These are phyloP conservation scores for Melinopterus prodromus DNA, from an alignment of 2,888 invertebrate genomes.

Conservation along the genomic window DNA sequence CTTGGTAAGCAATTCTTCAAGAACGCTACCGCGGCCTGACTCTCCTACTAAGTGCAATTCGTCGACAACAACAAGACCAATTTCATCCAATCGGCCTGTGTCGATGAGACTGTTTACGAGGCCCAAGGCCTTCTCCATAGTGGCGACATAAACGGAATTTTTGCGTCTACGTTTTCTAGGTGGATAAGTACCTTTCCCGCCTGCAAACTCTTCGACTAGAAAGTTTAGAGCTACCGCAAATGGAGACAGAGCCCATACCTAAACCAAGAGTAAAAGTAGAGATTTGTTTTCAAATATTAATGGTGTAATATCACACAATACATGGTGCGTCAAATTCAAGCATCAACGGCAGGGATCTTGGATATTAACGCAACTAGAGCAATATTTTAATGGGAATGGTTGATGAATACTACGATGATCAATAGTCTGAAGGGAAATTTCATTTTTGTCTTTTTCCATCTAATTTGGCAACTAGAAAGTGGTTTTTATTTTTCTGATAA, in stretches of 20 bases:
- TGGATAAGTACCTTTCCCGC: constrained; percentile 85
- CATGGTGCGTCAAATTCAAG: no score
- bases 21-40: constrained; percentile 79
- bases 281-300: not conserved
- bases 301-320: no score
- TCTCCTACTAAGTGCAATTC: constrained; percentile 95
- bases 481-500: no score
- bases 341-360: no score
- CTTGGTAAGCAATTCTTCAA: constrained; percentile 88
- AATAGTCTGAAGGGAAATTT: no score
- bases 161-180: constrained; percentile 77
- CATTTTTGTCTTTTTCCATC: no score
- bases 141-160: constrained; percentile 87
- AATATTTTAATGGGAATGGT: no score
- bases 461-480: no score
- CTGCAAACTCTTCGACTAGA: constrained; percentile 94
- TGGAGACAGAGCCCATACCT: constrained; percentile 84
- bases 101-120: constrained; percentile 88
- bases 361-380: no score
- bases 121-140: constrained; percentile 93
- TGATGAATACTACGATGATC: no score
- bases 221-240: constrained; percentile 90
- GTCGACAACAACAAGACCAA: constrained; percentile 87
- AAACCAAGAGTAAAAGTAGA: constrained; percentile 42
- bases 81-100: constrained; percentile 72